Evolutionary conservation across 2,797 vertebrate species (phyloP), one percentile per base, ranked within the genome.

Genomic region (Centropyge bicolor): DNA sequence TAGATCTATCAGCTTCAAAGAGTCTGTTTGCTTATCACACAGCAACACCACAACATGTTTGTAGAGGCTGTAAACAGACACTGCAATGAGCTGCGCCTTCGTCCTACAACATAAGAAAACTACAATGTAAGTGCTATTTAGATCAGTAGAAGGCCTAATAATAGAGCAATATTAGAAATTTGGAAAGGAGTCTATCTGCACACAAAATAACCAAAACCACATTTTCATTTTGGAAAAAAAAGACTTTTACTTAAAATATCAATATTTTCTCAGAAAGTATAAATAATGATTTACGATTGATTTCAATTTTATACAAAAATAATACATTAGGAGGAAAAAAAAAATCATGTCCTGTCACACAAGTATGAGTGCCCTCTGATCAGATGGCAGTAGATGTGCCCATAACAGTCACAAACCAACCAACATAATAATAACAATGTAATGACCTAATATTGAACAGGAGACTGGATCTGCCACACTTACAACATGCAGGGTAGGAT

Each of bases 301-400:
- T 96, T 96, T 95, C 67, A 90, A 93, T 95, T 96, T 96, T 96
- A 91, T 96, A 95, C 94, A 96, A 96, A 97, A 96, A 97, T 96
- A 96, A 96, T 96, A 96, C 95, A 96, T 93, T 86, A 90, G 82
- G 83, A 91, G 86, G 72, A 77, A 76, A 75, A 84, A 78, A 91
- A 76, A 85, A 93, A 95, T 95, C 90, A 94, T 56, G 71, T 90
- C 82, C 82, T 86, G 86, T 90, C 89, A 92, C 85, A 91, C 80
- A 81, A 85, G 73, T 86, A 78, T 90, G 90, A 88, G 88, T 92
- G 88, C 92, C 92, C 81, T 92, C 92, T 91, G 89, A 86, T 93
- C 88, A 89, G 87, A 90, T 73, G 92, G 92, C 94, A 94, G 91
- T 87, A 90, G 77, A 85, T 82, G 88, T 91, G 88, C 87, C 81